phyloP scores from a whole-genome alignment of 1,140 invertebrate genomes.

The Pemphigus obesinymphae region DNA sequence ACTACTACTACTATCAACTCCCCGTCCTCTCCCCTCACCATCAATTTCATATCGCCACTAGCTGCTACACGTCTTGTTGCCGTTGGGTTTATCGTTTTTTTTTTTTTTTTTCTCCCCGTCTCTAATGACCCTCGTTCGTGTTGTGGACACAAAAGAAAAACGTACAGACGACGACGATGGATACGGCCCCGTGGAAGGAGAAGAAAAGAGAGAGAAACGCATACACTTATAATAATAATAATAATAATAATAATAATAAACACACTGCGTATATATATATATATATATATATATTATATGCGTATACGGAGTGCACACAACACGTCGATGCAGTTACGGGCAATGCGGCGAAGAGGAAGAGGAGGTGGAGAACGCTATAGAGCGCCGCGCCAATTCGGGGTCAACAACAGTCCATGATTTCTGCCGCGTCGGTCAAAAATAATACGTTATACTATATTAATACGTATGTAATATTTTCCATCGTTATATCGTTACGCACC shows the following conservation, averaged over 20 bases:
- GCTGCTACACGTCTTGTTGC: background rate
- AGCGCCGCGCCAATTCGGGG: slow-evolving; percentile 2
- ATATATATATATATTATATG: background rate
- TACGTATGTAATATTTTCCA: background rate
- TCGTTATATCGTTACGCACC: too few relatives aligned
- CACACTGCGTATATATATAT: background rate
- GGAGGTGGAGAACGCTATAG: background rate
- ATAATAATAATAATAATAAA: background rate
- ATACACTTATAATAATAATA: too few relatives aligned
- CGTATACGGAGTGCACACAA: too few relatives aligned
- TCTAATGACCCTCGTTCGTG: slow-evolving; percentile 19
- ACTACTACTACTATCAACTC: background rate
- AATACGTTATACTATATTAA: background rate
- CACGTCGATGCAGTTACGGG: too few relatives aligned
- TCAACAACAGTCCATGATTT: background rate
- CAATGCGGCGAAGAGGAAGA: too few relatives aligned
- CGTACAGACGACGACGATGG: too few relatives aligned
- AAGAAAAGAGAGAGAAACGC: slow-evolving; percentile 2
- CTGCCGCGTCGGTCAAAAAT: background rate
- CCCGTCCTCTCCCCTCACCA: background rate
- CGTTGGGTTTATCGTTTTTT: slow-evolving; percentile 6
- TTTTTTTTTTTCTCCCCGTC: background rate
- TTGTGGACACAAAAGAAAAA: slow-evolving; percentile 36
- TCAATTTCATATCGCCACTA: too few relatives aligned
- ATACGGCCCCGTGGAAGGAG: background rate